These are phyloP conservation scores for Papilio dardanus DNA, from an alignment of 1,140 invertebrate genomes.

Conservation along the genomic window DNA sequence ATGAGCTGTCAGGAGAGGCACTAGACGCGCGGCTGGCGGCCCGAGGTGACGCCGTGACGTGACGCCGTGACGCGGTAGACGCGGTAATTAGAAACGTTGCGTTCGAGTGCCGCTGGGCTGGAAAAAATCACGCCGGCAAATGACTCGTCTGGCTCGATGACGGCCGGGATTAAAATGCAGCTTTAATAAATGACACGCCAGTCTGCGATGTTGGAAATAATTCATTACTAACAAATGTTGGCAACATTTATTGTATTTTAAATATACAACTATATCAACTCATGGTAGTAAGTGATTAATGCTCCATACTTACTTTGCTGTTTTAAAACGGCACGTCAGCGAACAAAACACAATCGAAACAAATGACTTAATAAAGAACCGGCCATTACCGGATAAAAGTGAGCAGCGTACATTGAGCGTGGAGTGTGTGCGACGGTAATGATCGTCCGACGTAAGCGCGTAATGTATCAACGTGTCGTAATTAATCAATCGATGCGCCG, in stretches of 20 bases:
- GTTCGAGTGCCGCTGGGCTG: constrained; percentile 31
- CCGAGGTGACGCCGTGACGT: background rate
- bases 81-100: constrained; percentile 32
- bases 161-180: constrained; percentile 25
- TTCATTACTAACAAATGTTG: constrained; percentile 11
- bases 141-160: constrained; percentile 32
- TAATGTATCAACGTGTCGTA: constrained; percentile 31
- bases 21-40: constrained; percentile 7
- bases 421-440: constrained; percentile 17
- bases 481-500: constrained; percentile 35
- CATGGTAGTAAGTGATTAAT: background rate
- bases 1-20: constrained; percentile 25
- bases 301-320: background rate
- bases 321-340: constrained; percentile 2
- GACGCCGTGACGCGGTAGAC: constrained; percentile 5
- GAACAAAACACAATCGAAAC: constrained; percentile 18
- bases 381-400: constrained; percentile 21
- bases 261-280: background rate
- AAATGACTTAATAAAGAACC: constrained; percentile 21
- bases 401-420: constrained; percentile 12
- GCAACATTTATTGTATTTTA: background rate
- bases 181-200: constrained; percentile 4
- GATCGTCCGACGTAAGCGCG: constrained; percentile 31
- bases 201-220: background rate
- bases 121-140: constrained; percentile 34